Conservation (phyloP, 2,888 invertebrate species). For the Coenonympha arcania region DNA sequence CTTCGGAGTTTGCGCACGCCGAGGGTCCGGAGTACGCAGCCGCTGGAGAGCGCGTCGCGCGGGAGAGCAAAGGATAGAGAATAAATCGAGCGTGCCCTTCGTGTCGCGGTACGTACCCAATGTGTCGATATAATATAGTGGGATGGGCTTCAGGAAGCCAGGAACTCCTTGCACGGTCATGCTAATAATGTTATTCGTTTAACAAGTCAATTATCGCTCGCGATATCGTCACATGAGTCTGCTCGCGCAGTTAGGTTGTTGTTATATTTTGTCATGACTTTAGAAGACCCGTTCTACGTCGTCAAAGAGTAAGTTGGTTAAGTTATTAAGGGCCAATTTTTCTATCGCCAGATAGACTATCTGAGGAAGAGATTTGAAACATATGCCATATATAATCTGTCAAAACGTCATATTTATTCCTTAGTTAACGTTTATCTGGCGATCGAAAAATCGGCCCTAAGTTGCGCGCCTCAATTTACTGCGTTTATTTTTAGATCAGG, state of each 20-base stretch:
- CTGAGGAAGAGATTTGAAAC: too few species aligned
- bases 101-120: constrained; percentile 50
- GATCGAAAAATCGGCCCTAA: too few species aligned
- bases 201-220: constrained; percentile 27
- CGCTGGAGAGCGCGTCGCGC: constrained; percentile 36
- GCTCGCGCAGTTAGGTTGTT: constrained; percentile 41
- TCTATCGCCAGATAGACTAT: too few species aligned
- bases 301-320: constrained; percentile 93
- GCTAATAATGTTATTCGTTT: constrained; percentile 34
- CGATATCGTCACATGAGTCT: constrained; percentile 50
- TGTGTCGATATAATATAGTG: constrained; percentile 63
- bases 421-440: too few species aligned
- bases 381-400: too few species aligned
- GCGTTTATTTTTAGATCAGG: not conserved
- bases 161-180: constrained; percentile 38
- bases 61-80: constrained; percentile 61
- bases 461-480: constrained; percentile 13
- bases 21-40: constrained; percentile 37
- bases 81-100: constrained; percentile 52
- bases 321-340: too few species aligned
- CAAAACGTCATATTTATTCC: too few species aligned
- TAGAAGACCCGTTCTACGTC: constrained; percentile 99
- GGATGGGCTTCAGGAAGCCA: constrained; percentile 55
- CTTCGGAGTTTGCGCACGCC: constrained; percentile 57
- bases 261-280: constrained; percentile 91